A percentile compares a stretch with the other conserved stretches of the same genome.
Conservation (phyloP, 2,888 invertebrate species). For the Horisme vitalbata region DNA sequence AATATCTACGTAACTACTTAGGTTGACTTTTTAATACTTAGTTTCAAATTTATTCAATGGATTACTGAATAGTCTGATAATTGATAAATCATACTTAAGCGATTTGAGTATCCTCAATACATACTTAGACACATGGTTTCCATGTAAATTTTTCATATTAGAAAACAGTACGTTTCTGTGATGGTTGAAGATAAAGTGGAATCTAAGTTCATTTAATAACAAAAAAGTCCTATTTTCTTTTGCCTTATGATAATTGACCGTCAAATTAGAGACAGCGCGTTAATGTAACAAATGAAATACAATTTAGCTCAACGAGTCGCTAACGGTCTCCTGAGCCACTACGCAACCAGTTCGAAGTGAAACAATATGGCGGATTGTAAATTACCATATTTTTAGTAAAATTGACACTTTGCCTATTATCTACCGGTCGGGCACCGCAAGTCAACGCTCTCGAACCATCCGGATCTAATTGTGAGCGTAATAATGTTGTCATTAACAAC, state of each 20-base stretch:
- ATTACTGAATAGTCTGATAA: no score
- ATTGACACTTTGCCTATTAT: constrained; percentile 75
- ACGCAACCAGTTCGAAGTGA: constrained; percentile 40
- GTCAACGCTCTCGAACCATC: constrained; percentile 80
- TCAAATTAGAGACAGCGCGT: constrained; percentile 28
- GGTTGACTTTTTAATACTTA: no score
- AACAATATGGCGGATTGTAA: constrained; percentile 61
- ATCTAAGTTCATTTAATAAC: not conserved
- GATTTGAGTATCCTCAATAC: no score
- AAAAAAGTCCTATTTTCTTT: constrained; percentile 4
- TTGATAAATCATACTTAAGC: no score
- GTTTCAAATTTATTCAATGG: no score
- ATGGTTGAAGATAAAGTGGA: not conserved
- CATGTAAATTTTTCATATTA: no score
- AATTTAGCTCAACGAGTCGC: constrained; percentile 25
- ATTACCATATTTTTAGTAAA: constrained; percentile 78
- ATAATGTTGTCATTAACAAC: constrained; percentile 72
- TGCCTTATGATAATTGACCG: constrained; percentile 23
- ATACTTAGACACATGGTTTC: no score
- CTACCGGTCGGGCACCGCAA: constrained; percentile 71
- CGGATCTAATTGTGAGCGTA: constrained; percentile 75
- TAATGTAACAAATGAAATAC: constrained; percentile 32
- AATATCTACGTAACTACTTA: no score
- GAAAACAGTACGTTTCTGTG: no score
- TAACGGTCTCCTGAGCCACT: constrained; percentile 32